These are phyloP conservation scores for Marisa cornuarietis DNA, from an alignment of 1,140 invertebrate genomes.

Conservation along the genomic window DNA sequence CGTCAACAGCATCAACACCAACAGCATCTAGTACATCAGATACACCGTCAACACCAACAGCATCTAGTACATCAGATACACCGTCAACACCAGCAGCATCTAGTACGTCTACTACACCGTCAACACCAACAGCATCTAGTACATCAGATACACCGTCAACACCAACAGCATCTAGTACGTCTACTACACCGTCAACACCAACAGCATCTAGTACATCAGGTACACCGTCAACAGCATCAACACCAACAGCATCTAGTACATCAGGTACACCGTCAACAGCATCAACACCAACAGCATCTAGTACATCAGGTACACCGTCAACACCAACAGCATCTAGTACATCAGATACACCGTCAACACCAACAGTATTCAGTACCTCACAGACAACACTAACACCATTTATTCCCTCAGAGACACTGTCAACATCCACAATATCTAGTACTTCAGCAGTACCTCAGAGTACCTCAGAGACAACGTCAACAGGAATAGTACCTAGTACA, in stretches of 20 bases:
- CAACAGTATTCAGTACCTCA: neutral
- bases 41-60: too few relatives aligned
- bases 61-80: too few relatives aligned
- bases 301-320: too few relatives aligned
- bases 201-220: neutral
- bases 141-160: neutral
- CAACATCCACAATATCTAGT: too few relatives aligned
- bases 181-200: constrained; percentile 6
- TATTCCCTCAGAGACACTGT: too few relatives aligned
- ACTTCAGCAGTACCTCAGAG: too few relatives aligned
- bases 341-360: neutral
- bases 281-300: too few relatives aligned
- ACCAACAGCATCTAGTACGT: neutral
- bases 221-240: too few relatives aligned
- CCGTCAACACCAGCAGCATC: neutral
- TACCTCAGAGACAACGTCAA: neutral
- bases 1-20: constrained; percentile 7
- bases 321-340: neutral
- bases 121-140: too few relatives aligned
- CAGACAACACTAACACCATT: too few relatives aligned
- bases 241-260: neutral
- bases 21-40: neutral
- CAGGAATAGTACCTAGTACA: neutral
- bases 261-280: too few relatives aligned
- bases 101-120: too few relatives aligned